Percentiles rank a stretch among this genome's conserved stretches.
Conservation (phyloP, 2,888 invertebrate species). For the Meteorus cinctellus region DNA sequence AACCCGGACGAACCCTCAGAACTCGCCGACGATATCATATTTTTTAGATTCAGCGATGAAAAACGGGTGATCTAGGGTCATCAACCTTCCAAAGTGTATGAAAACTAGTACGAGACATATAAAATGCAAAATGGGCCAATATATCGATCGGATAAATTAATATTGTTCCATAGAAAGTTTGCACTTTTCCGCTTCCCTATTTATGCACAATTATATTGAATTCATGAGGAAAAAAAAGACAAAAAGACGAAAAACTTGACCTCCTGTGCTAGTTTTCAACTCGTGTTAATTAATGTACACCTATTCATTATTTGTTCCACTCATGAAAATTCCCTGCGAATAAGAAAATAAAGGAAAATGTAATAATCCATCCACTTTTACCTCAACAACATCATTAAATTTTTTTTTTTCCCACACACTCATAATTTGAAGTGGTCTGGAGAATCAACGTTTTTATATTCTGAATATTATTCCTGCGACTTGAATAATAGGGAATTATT, state of each 20-base stretch:
- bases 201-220: no score
- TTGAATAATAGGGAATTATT: no score
- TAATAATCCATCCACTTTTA: background rate
- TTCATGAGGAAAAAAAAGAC: no score
- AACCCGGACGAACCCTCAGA: constrained; percentile 32
- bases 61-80: constrained; percentile 50
- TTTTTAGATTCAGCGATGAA: constrained; percentile 33
- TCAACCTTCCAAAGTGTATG: constrained; percentile 39
- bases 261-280: background rate
- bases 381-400: background rate
- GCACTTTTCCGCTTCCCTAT: no score
- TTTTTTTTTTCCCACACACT: background rate
- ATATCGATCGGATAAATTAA: background rate
- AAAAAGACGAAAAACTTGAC: background rate
- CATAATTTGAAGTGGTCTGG: no score
- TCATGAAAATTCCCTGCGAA: no score
- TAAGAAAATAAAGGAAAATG: background rate
- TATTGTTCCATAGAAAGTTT: no score
- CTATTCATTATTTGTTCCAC: constrained; percentile 5
- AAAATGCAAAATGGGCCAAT: background rate
- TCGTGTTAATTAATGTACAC: constrained; percentile 19
- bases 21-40: constrained; percentile 27
- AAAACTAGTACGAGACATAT: background rate
- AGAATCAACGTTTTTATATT: no score
- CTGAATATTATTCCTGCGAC: no score